These are phyloP conservation scores for Neomicropteryx cornuta DNA, from an alignment of 1,140 invertebrate species.

Conservation along the genomic window DNA sequence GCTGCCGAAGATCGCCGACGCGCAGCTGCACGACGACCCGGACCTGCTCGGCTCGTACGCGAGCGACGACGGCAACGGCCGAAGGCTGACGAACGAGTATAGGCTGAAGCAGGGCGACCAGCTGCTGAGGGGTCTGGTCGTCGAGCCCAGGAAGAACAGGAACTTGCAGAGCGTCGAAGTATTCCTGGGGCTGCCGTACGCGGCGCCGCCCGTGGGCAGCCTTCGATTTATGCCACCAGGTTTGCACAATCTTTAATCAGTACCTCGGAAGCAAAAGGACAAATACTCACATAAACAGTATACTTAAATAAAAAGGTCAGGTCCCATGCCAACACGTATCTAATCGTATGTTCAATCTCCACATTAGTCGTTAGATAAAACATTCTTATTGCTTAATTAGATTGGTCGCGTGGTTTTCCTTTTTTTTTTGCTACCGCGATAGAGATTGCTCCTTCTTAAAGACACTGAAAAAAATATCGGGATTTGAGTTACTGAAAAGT, in stretches of 20 bases:
- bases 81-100: constrained; percentile 34
- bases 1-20: constrained; percentile 25
- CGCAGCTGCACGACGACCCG: constrained; percentile 27
- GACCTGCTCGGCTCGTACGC: too few species aligned
- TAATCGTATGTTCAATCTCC: neutral
- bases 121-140: constrained; percentile 46
- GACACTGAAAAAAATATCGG: too few species aligned
- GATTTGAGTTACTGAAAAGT: too few species aligned
- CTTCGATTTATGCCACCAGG: constrained; percentile 81
- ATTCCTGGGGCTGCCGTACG: constrained; percentile 77
- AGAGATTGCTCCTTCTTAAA: too few species aligned
- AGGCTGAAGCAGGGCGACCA: constrained; percentile 42
- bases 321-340: neutral
- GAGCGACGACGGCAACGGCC: constrained; percentile 24
- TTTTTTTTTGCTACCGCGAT: too few species aligned
- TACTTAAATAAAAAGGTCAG: too few species aligned
- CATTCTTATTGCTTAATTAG: too few species aligned
- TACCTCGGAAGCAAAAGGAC: too few species aligned
- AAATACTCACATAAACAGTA: too few species aligned
- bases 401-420: too few species aligned
- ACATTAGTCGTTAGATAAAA: too few species aligned
- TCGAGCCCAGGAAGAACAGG: constrained; percentile 40
- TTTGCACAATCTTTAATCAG: constrained; percentile 18
- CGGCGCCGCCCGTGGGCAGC: constrained; percentile 72
- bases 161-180: constrained; percentile 45